phyloP scores from a whole-genome alignment of 1,140 invertebrate genomes.

The Tetramorium simillimum region DNA sequence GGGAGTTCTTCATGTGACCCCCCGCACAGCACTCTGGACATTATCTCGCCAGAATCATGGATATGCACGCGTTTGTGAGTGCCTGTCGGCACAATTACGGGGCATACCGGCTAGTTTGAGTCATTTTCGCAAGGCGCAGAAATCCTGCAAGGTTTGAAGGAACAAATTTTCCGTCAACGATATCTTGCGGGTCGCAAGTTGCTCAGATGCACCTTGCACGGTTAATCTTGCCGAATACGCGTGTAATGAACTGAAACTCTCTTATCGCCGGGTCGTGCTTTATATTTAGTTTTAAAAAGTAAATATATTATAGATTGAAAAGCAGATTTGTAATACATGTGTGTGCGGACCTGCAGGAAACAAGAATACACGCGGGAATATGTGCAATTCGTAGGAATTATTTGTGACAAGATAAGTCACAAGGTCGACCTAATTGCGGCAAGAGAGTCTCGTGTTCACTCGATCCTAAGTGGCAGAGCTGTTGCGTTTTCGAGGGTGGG shows the following conservation, averaged over 20 bases:
- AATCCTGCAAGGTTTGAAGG: conserved; percentile 4
- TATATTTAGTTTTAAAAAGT: conserved; percentile 3
- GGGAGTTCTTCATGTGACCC: conserved; percentile 92
- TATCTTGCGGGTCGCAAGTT: neutral
- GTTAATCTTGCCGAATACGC: conserved; percentile 25
- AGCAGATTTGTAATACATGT: neutral
- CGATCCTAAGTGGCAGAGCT: conserved; percentile 39
- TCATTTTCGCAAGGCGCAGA: conserved; percentile 28
- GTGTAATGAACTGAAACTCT: conserved; percentile 3
- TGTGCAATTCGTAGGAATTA: neutral
- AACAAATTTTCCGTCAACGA: conserved; percentile 39
- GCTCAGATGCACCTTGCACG: conserved; percentile 40
- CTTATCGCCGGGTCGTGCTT: neutral
- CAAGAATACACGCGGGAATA: neutral
- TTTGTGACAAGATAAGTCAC: conserved; percentile 1
- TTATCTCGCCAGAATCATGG: conserved; percentile 71
- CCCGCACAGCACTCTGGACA: conserved; percentile 76
- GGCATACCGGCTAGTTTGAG: conserved; percentile 13
- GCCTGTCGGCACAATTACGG: conserved; percentile 56
- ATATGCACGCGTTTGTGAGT: conserved; percentile 61
- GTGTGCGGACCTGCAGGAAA: neutral
- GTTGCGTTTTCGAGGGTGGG: neutral
- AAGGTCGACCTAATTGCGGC: conserved; percentile 26
- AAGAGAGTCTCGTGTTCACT: conserved; percentile 29
- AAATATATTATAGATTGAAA: conserved; percentile 9